phyloP scores from a whole-genome alignment of 2,888 invertebrate genomes.

The Metacarcinus magister region DNA sequence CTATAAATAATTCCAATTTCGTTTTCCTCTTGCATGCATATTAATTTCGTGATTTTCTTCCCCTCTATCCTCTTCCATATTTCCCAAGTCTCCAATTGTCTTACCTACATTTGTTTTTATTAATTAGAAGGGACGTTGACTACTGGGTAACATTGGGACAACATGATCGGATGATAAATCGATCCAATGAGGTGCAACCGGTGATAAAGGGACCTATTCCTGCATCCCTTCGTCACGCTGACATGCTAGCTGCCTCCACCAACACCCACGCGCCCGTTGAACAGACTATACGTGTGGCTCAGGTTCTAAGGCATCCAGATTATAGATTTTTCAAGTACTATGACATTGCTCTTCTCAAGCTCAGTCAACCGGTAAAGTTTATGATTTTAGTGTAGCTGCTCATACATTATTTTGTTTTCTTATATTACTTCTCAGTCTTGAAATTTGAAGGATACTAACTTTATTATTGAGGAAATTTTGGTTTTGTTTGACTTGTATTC shows the following conservation, averaged over 20 bases:
- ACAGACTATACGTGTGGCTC: conserved; percentile 64
- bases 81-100: neutral
- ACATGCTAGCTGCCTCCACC: neutral
- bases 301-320: conserved; percentile 60
- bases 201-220: conserved; percentile 52
- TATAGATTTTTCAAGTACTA: conserved; percentile 64
- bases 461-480: neutral
- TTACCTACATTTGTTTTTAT: neutral
- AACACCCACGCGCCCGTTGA: conserved; percentile 57
- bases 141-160: conserved; percentile 70
- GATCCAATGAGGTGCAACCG: neutral
- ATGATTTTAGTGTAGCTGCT: neutral
- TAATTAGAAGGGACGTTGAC: neutral
- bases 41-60: neutral
- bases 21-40: neutral
- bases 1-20: too few relatives aligned
- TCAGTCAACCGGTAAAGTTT: conserved; percentile 67
- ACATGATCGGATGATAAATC: conserved; percentile 52
- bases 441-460: neutral
- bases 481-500: neutral
- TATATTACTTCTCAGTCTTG: neutral
- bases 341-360: conserved; percentile 75
- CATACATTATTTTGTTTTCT: neutral
- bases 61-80: neutral
- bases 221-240: conserved; percentile 1